Evolutionary conservation across 2,888 invertebrate genomes (phyloP).

Genomic region (Antitype chi): DNA sequence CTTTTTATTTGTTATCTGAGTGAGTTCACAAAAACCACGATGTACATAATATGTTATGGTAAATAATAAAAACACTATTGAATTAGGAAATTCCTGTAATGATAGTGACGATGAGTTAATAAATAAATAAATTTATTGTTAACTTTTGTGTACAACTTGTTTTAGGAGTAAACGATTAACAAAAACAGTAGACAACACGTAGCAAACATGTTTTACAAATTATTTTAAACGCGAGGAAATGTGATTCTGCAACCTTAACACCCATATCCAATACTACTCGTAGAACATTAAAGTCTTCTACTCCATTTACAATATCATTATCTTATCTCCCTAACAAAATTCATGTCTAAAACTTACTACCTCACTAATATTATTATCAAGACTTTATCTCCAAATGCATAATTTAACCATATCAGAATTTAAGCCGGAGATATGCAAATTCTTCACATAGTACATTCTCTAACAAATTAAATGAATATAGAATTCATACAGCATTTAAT

Average conservation of each 20-base stretch:
- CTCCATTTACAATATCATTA: neutral
- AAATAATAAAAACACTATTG: too few species aligned
- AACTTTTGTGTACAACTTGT: neutral
- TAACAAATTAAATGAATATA: conserved; percentile 47
- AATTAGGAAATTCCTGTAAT: too few species aligned
- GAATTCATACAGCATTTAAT: conserved; percentile 56
- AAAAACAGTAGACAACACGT: neutral
- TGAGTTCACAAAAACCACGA: too few species aligned
- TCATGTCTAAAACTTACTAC: neutral
- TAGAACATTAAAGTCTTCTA: neutral
- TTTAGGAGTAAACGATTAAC: neutral
- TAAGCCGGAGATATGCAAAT: conserved; percentile 52
- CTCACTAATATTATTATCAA: conserved; percentile 11
- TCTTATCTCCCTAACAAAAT: neutral
- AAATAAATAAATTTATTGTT: too few species aligned
- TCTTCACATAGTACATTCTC: conserved; percentile 21
- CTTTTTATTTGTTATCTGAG: too few species aligned
- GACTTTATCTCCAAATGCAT: conserved; percentile 43
- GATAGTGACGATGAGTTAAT: too few species aligned
- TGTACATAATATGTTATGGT: too few species aligned
- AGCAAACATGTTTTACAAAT: too few species aligned
- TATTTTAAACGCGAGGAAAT: neutral
- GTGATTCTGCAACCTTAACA: neutral
- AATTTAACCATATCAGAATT: conserved; percentile 40
- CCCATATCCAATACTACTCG: neutral